Conservation (phyloP, 2,113 vertebrate species). For the Dromaius novaehollandiae region DNA sequence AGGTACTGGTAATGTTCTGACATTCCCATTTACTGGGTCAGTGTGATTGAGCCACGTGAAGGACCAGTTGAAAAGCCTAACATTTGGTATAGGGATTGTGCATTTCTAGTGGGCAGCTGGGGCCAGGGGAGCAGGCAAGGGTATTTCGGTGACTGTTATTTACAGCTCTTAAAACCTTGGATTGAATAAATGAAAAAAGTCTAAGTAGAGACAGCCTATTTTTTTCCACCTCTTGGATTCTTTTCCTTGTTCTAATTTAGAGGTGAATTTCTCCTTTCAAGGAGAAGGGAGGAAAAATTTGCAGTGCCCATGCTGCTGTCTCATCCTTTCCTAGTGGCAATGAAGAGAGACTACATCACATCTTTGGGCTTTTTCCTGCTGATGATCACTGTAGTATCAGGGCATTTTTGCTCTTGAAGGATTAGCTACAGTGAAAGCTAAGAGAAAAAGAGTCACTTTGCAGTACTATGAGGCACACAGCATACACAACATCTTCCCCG, state of each 20-base stretch:
- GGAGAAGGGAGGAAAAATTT: background rate
- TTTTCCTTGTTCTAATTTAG: background rate
- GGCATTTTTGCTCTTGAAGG: background rate
- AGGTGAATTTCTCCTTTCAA: background rate
- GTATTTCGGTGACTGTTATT: background rate
- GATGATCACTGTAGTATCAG: background rate
- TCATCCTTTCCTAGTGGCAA: background rate
- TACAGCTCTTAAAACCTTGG: background rate
- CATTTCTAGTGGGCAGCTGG: background rate
- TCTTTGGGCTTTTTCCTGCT: background rate
- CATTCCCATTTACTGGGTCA: background rate
- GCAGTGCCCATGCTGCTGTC: background rate
- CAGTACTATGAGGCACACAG: background rate
- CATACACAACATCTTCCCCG: background rate
- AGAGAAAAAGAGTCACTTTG: background rate
- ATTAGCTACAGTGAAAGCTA: background rate
- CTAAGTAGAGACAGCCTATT: background rate
- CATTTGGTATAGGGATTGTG: background rate
- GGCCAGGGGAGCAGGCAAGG: background rate
- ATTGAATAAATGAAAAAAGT: background rate
- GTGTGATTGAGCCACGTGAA: background rate
- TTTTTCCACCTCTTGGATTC: background rate
- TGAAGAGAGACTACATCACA: background rate
- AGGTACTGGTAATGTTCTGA: background rate
- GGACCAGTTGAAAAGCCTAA: fast-evolving